phyloP scores from a whole-genome alignment of 2,888 invertebrate species.

The Geophilus truncorum region DNA sequence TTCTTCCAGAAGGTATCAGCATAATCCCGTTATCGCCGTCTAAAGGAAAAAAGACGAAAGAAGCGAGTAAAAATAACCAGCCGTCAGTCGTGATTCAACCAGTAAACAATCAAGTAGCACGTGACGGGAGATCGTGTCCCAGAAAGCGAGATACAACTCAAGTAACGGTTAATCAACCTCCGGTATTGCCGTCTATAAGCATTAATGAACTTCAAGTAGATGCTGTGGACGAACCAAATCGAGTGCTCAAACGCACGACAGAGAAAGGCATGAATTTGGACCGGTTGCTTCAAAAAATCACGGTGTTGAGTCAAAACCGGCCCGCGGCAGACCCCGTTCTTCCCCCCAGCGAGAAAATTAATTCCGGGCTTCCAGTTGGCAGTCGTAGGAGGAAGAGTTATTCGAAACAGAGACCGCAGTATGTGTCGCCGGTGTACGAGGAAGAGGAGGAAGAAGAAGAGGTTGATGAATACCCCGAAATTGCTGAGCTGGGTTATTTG shows the following conservation, averaged over 20 bases:
- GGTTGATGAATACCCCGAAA: background rate
- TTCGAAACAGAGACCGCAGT: constrained; percentile 1
- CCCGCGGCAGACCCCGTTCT: background rate
- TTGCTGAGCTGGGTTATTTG: background rate
- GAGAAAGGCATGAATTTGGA: constrained; percentile 32
- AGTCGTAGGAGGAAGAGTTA: constrained; percentile 28
- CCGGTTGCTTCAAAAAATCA: constrained; percentile 25
- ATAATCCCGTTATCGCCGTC: constrained; percentile 28
- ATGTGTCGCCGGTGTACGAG: background rate
- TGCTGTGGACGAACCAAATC: background rate
- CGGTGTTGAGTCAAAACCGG: constrained; percentile 22
- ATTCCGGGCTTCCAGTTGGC: background rate
- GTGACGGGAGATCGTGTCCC: background rate
- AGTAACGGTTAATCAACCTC: background rate
- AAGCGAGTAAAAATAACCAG: background rate
- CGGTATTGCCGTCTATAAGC: background rate
- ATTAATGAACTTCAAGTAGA: constrained; percentile 18
- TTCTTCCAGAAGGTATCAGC: constrained; percentile 32
- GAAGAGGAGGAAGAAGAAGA: background rate
- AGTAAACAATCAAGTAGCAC: background rate
- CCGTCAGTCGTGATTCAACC: constrained; percentile 30
- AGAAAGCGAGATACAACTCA: background rate
- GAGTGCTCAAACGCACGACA: background rate
- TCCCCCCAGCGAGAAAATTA: background rate
- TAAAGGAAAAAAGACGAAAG: background rate